Base-by-base conservation (phyloP, 1,140 invertebrate genomes). In the Pteromalus puparum region DNA sequence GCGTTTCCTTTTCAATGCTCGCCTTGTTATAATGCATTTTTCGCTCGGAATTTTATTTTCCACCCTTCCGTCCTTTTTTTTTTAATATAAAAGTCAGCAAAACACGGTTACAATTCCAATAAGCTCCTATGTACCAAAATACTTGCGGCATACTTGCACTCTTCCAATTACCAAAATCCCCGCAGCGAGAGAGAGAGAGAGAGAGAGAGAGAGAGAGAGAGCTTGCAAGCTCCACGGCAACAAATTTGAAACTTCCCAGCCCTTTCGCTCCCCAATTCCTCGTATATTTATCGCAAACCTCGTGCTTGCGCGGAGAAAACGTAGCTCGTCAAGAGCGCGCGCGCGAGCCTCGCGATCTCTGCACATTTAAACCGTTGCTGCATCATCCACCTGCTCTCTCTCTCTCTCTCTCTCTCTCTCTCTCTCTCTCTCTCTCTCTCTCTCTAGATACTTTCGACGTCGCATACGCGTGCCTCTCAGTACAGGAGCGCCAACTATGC, bases 401-500 rank as follows among this genome's bases (percentile, higher is more conserved):
- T 26, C n/a, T n/a, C 9, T 48, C 15, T 48, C 48, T 61, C 61
- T 1, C 53, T 46, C n/a, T n/a, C n/a, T n/a, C n/a, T n/a, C 48
- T 53, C 53, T 61, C 65, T 2, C 53, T 48, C 30, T 24, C 46
- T 28, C n/a, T 53, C 53, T 61, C 65, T 2, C 53, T 48, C 30
- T 24, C 46, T 28, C n/a, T 78, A 18, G 53, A 78, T 28, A 61
- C 53, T 61, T 78, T 78, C 13, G 28, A 65, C 53, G 46, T 21
- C 78, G 38, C 67, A 21, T 28, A 73, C 12, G 72, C 72, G 26
- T 6, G 72, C 34, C 30, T 9, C 18, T 34, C 15, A 68, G 38
- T 7, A 42, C 10, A 42, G 74, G 74, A n/a, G 61, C 61, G 82
- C 68, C 65, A 83, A 83, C 65, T 83, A 83, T 83, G 81, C 72